Conservation (phyloP, 2,113 vertebrate genomes). For the Melanocharis versteri region DNA sequence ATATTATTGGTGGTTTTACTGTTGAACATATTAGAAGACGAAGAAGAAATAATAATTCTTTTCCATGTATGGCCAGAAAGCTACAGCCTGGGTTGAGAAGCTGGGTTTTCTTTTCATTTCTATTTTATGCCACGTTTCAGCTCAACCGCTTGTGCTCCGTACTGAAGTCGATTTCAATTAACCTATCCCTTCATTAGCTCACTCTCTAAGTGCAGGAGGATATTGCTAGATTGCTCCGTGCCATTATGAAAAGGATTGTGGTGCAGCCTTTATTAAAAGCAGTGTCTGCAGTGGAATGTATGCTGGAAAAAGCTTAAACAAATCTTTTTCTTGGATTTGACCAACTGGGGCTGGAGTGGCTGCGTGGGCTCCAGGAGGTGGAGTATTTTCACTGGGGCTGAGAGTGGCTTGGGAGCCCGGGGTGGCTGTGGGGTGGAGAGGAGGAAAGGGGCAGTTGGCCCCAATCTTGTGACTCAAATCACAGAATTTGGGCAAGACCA, state of each 20-base stretch:
- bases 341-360: background rate
- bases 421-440: background rate
- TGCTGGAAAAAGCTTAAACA: slow-evolving; percentile 33
- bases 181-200: slow-evolving; percentile 64
- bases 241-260: slow-evolving; percentile 50
- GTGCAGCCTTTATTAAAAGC: slow-evolving; percentile 50
- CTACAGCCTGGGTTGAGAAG: slow-evolving; percentile 23
- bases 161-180: slow-evolving; percentile 62
- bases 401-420: background rate
- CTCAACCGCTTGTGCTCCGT: background rate
- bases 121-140: slow-evolving; percentile 51
- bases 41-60: slow-evolving; percentile 68
- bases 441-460: background rate
- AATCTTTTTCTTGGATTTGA: slow-evolving; percentile 60
- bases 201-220: slow-evolving; percentile 56
- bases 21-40: slow-evolving; percentile 66
- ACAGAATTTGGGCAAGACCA: background rate
- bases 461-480: background rate
- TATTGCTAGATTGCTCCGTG: slow-evolving; percentile 45
- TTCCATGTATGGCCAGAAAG: slow-evolving; percentile 45
- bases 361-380: background rate
- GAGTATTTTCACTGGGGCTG: background rate
- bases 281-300: slow-evolving; percentile 24
- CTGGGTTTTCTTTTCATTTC: slow-evolving; percentile 63
- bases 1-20: slow-evolving; percentile 72